phyloP scores from a whole-genome alignment of 1,140 invertebrate genomes.

The Drosophila rhopaloa region DNA sequence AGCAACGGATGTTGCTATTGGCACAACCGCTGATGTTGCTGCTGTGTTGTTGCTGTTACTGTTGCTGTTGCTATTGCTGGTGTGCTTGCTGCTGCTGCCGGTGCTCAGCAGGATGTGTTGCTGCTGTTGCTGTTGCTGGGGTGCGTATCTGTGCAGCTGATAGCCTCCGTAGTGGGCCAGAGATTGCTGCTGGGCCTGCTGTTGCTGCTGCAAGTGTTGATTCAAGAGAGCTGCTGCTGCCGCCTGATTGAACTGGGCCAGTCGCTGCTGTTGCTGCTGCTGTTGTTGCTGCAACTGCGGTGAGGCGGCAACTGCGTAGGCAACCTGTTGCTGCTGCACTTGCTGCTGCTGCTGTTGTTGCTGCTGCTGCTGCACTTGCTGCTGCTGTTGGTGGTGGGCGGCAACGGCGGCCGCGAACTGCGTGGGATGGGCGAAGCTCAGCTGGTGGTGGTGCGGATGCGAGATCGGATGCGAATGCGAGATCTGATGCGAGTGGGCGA shows the following conservation, averaged over 20 bases:
- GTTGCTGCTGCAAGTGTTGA: conserved; percentile 57
- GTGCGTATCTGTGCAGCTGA: conserved; percentile 65
- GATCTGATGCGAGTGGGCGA: conserved; percentile 48
- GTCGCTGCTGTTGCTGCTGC: conserved; percentile 52
- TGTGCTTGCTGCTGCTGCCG: conserved; percentile 45
- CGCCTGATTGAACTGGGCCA: conserved; percentile 47
- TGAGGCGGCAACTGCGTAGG: conserved; percentile 52
- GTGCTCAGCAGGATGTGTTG: conserved; percentile 59
- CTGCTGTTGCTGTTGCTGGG: conserved; percentile 56
- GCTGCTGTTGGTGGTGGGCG: conserved; percentile 67
- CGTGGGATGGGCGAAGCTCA: conserved; percentile 78
- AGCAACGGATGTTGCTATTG: conserved; percentile 49
- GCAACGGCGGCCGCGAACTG: conserved; percentile 81
- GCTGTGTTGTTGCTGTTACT: conserved; percentile 28
- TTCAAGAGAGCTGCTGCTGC: conserved; percentile 49
- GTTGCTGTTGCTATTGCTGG: conserved; percentile 44
- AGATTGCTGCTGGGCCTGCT: conserved; percentile 45
- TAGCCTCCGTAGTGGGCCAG: conserved; percentile 59
- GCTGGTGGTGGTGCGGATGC: conserved; percentile 60
- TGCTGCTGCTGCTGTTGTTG: conserved; percentile 43
- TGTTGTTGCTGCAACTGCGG: conserved; percentile 67
- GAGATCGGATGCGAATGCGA: conserved; percentile 51
- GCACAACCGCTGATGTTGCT: conserved; percentile 38
- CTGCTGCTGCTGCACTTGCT: conserved; percentile 55
- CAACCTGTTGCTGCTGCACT: conserved; percentile 50